Conservation (phyloP, 2,113 vertebrate genomes). For the Lophius piscatorius region DNA sequence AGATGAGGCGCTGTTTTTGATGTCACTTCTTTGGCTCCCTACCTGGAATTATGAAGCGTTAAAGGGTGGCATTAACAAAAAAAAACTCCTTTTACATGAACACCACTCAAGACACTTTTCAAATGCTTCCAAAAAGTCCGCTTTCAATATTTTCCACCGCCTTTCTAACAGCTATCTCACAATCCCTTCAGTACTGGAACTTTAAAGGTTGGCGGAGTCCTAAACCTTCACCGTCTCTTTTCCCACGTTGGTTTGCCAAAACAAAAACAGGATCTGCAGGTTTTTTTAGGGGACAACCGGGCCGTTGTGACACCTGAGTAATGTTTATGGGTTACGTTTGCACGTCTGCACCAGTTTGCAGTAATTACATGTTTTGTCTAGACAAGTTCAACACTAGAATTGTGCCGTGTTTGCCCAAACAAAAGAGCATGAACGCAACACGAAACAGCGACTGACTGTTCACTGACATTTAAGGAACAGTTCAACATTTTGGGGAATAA, state of each 20-base stretch:
- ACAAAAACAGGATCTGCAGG: constrained; percentile 8
- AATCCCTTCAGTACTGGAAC: too few relatives aligned
- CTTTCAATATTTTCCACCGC: not conserved
- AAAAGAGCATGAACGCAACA: not conserved
- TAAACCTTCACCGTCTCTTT: not conserved
- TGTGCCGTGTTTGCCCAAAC: not conserved
- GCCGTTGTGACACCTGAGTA: constrained; percentile 7
- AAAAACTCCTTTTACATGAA: constrained; percentile 41
- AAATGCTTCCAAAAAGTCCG: constrained; percentile 16
- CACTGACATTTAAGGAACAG: not conserved
- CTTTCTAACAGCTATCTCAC: too few relatives aligned
- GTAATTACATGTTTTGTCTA: not conserved
- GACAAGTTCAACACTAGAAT: not conserved
- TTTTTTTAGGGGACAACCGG: constrained; percentile 9
- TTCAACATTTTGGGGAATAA: not conserved
- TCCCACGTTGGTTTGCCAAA: not conserved
- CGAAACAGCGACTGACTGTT: not conserved
- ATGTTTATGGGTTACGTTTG: not conserved
- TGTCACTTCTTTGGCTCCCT: constrained; percentile 56
- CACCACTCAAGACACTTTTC: constrained; percentile 35
- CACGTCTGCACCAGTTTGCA: constrained; percentile 6
- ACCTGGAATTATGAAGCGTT: constrained; percentile 43
- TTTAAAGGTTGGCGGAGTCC: too few relatives aligned
- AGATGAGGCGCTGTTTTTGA: constrained; percentile 59
- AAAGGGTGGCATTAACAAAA: constrained; percentile 7